Evolutionary conservation across 2,797 vertebrate genomes (phyloP), one percentile per base, ranked within the genome.

Genomic region (Bovichtus diacanthus): DNA sequence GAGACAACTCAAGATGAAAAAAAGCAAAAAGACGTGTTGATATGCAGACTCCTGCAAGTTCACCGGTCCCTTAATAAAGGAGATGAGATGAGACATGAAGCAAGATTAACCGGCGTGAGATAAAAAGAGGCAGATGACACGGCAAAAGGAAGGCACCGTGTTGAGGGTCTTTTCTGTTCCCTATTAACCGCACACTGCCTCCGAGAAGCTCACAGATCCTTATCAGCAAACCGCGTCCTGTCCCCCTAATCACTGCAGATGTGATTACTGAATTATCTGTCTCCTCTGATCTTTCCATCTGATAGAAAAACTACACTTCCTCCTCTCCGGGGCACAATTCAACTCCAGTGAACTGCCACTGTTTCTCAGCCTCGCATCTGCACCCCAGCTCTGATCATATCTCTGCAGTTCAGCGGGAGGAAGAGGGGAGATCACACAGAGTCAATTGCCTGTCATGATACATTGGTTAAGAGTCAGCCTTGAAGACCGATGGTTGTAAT

Each of bases 211-310:
- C 59, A 25, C 83, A 90, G 92, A 93, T 94, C 80, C 81, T 79
- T 92, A 93, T 94, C 93, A 38, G 81, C 43, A 87, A 87, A 82
- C 79, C 68, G 64, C 80, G 68, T 93, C 93, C 91, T 91, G 90
- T 84, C 83, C 55, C 75, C 68, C 74, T 93, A 92, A 95, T 94
- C 88, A 89, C 85, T 29, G 75, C 87, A 82, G 91, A 93, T 93
- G 93, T 91, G 93, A 95, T 93, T 93, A 94, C 84, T 83, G 84
- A 92, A 95, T 94, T 93, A 95, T 93, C 90, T 75, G 59, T 90
- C 85, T 92, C 84, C 91, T 92, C 90, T 91, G 91, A 95, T 94
- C 89, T 87, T 87, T 87, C 84, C 80, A 74, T 87, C 90, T 84
- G 92, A 95, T 94, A 90, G 79, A 77, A 88, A 92, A 91, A 79